Evolutionary conservation across 2,888 invertebrate genomes (phyloP).

Genomic region (Rosalia funebris): DNA sequence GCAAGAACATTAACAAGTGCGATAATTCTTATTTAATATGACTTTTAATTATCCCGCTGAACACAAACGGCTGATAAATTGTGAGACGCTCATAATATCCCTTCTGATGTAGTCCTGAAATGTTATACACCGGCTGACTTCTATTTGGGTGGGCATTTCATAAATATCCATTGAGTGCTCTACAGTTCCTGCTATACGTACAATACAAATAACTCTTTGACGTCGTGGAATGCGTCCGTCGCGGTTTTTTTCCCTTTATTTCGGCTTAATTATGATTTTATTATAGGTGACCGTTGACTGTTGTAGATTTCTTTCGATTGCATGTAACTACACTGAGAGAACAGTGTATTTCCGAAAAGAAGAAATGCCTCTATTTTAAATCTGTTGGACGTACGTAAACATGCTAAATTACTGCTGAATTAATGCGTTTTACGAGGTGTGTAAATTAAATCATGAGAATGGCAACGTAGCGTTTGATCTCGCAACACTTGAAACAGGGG

Average conservation of each 20-base stretch:
- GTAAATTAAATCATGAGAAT: no score
- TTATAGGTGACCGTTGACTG: neutral
- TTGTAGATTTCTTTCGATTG: neutral
- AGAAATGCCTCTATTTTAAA: no score
- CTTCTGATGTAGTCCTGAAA: conserved; percentile 44
- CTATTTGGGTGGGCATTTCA: conserved; percentile 54
- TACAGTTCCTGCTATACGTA: conserved; percentile 40
- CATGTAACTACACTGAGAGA: neutral
- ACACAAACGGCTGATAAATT: conserved; percentile 21
- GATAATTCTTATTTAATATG: conserved; percentile 61
- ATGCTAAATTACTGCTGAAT: no score
- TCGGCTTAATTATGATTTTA: conserved; percentile 17
- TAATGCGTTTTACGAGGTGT: no score
- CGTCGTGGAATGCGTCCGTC: conserved; percentile 5
- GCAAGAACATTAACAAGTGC: conserved; percentile 46
- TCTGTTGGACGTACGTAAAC: no score
- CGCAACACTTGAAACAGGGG: no score
- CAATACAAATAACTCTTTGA: conserved; percentile 19
- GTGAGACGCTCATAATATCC: conserved; percentile 34
- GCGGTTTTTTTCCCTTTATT: neutral
- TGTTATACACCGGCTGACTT: conserved; percentile 45
- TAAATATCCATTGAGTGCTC: conserved; percentile 51
- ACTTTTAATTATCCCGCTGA: conserved; percentile 57
- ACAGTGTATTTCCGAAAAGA: no score
- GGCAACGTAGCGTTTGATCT: no score